Evolutionary conservation across 2,797 vertebrate genomes (phyloP), one percentile per base, ranked within the genome.

Genomic region (Enteromius treurensis): DNA sequence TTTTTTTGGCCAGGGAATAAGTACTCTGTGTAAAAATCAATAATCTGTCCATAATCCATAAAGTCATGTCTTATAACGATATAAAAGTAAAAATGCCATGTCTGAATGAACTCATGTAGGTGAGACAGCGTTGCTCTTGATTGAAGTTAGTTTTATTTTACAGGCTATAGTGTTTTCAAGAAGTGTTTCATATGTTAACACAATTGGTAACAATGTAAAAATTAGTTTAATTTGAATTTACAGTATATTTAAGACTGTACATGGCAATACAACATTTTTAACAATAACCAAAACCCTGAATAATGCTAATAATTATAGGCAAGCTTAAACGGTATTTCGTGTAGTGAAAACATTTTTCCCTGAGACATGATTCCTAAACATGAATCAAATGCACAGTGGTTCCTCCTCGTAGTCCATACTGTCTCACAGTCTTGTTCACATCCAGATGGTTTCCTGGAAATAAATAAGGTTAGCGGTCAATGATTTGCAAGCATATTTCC

Each of bases 381-480:
- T 8, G 19, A 53, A 76, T 80, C n/a, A 80, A 49, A 14, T 75
- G 0, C 11, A 82, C 9, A 4, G 19, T 34, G 4, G 1, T 49
- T 60, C 84, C 84, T 42, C 80, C 11, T 2, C 80, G 79, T 10
- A 85, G 80, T 1, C 34, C 21, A 77, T 65, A 82, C 4, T 73
- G 11, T 7, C 2, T 2, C 53, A 85, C 68, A 4, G 4, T 67
- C 47, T 67, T 71, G 5, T 53, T 23, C 75, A 40, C 67, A 51
- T 82, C 74, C 34, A 85, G 40, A 32, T 1, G 0, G 1, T 74
- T 14, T 53, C 79, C 74, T 85, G 58, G 37, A 53, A 62, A 47
- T n/a, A 37, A 9, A 14, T 68, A 53, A 40, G 19, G n/a, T 23
- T n/a, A 37, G 45, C 26, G 8, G 26, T 53, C 49, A 76, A 10